Conservation (phyloP, 2,888 invertebrate genomes). For the Tetropium fuscum region DNA sequence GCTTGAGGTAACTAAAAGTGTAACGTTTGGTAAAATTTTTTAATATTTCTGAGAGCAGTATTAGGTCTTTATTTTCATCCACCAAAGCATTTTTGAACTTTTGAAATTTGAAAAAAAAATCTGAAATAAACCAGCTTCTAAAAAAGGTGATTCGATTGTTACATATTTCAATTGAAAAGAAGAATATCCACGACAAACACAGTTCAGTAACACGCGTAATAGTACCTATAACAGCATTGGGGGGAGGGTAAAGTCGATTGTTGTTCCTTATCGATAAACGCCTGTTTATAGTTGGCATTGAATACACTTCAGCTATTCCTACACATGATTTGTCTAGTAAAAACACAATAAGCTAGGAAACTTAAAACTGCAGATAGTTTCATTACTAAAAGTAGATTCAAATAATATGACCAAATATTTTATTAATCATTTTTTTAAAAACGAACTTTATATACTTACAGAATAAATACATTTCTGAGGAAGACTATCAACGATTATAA, state of each 20-base stretch:
- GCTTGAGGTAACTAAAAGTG: too few species aligned
- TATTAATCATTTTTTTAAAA: neutral
- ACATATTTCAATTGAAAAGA: conserved; percentile 9
- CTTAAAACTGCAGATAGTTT: neutral
- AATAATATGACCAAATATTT: too few species aligned
- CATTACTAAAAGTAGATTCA: conserved; percentile 11
- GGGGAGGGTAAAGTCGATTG: conserved; percentile 52
- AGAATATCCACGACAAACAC: conserved; percentile 5
- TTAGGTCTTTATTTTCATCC: too few species aligned
- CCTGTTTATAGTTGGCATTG: conserved; percentile 64
- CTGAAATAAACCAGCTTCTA: conserved; percentile 11
- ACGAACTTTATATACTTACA: neutral
- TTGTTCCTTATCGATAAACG: conserved; percentile 61
- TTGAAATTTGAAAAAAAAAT: too few species aligned
- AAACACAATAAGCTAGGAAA: neutral
- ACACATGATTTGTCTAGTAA: conserved; percentile 28
- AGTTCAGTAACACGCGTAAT: conserved; percentile 37
- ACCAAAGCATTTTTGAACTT: neutral
- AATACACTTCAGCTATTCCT: conserved; percentile 54
- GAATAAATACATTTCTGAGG: too few species aligned
- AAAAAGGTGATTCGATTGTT: conserved; percentile 14
- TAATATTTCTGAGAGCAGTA: too few species aligned
- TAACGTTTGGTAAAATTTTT: too few species aligned
- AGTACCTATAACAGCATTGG: conserved; percentile 55
- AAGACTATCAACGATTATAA: too few species aligned